Evolutionary conservation across 2,113 vertebrate genomes (phyloP), one percentile per base, ranked within the genome.

Genomic region (Pseudorasbora parva): DNA sequence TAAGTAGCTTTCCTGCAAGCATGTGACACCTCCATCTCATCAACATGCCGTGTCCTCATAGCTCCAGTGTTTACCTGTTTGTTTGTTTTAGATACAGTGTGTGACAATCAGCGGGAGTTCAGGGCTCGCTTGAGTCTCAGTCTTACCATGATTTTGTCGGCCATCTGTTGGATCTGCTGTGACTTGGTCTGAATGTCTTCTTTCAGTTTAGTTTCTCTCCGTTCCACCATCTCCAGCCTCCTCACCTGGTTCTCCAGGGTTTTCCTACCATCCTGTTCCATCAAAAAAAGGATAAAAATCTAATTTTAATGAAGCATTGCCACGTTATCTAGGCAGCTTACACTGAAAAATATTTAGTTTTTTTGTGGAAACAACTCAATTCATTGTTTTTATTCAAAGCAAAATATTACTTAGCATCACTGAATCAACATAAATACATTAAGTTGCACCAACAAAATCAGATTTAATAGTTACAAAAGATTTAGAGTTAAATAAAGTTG

Each of bases 121-220:
- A 86, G 77, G 15, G 19, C 30, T 77, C 21, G 7, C 27, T 51
- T 23, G 17, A 6, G 45, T 37, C 41, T 49, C 21, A 19, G 21
- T 78, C 95, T 92, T 95, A 99, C 98, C 97, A 98, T 93, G 93
- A 99, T 99, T 95, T 98, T 99, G 91, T 99, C 98, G 81, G 96
- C 95, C 98, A 99, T 99, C 95, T 99, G 98, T 92, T 99, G 98
- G 88, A 99, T 96, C 94, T 99, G 98, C 89, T 98, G 97, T 88
- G 95, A 96, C 90, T 99, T 99, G 90, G 96, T 97, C 90, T 99
- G 98, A 90, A 99, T 96, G 91, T 99, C 98, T 89, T 99, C 98
- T 91, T 99, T 99, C 51, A 99, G 94, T 86, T 98, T 98, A 62
- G 94, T 96, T 93, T 99, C 98, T 87, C 97, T 95, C 30, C 97